phyloP scores from a whole-genome alignment of 1,140 invertebrate genomes.

The Papilio aristodemus region DNA sequence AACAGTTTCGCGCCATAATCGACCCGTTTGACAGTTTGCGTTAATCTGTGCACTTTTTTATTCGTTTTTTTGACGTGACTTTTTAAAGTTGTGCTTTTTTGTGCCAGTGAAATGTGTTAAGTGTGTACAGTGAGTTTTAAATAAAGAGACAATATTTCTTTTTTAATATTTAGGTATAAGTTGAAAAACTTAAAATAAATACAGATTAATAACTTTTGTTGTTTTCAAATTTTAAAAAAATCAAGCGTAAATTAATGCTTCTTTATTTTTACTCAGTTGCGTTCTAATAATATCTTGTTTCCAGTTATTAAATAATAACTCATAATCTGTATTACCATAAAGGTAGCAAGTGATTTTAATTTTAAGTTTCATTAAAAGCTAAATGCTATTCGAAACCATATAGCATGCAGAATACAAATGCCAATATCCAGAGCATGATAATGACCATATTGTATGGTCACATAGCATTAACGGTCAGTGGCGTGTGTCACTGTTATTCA shows the following conservation, averaged over 20 bases:
- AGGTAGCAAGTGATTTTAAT: not conserved
- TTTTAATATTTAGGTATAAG: not conserved
- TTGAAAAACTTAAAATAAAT: no score
- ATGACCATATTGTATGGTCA: conserved; percentile 37
- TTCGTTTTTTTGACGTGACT: not conserved
- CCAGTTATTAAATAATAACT: not conserved
- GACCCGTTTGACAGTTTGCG: conserved; percentile 8
- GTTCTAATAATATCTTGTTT: not conserved
- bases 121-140: conserved; percentile 8
- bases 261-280: not conserved
- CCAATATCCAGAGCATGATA: conserved; percentile 45
- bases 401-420: conserved; percentile 39
- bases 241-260: not conserved
- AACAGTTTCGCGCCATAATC: conserved; percentile 9
- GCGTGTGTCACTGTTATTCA: conserved; percentile 27
- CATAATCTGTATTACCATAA: not conserved
- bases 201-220: no score
- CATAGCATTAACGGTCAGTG: conserved; percentile 16
- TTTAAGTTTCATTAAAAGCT: conserved; percentile 6
- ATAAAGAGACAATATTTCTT: not conserved
- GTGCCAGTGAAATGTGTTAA: not conserved
- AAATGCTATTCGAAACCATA: conserved; percentile 42
- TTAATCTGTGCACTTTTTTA: conserved; percentile 5
- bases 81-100: not conserved
- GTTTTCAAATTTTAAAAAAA: not conserved